Conservation (phyloP, 2,888 invertebrate genomes). For the Thysanoteuthis rhombus region DNA sequence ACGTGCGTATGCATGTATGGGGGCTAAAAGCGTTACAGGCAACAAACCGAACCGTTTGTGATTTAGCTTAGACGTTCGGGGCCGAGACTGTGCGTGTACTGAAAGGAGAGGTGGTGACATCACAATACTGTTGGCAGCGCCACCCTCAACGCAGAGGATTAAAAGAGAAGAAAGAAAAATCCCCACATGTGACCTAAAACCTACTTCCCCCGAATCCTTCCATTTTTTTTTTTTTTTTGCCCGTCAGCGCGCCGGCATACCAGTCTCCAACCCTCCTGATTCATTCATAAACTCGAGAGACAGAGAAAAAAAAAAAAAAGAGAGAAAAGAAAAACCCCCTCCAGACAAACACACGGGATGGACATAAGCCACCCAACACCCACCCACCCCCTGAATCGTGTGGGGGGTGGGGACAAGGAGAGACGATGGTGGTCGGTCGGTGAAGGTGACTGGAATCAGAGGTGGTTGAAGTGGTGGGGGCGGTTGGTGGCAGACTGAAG, state of each 20-base stretch:
- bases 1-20: background rate
- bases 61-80: background rate
- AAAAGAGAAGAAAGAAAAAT: background rate
- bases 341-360: background rate
- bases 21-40: background rate
- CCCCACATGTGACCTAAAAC: background rate
- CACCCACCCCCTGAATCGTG: background rate
- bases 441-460: background rate
- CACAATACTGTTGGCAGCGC: background rate
- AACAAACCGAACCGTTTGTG: background rate
- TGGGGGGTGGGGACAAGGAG: background rate
- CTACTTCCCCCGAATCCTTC: background rate
- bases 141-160: background rate
- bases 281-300: background rate
- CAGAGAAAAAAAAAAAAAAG: background rate
- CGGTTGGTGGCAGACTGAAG: background rate
- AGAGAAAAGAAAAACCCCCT: background rate
- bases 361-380: background rate
- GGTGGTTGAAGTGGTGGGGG: background rate
- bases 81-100: background rate
- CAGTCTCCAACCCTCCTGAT: background rate
- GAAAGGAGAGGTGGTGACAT: background rate
- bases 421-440: background rate
- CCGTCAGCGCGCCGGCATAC: background rate
- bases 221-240: background rate